These are phyloP conservation scores for Chiridota heheva DNA, from an alignment of 35 echinoderm and acorn worm species.

Conservation along the genomic window DNA sequence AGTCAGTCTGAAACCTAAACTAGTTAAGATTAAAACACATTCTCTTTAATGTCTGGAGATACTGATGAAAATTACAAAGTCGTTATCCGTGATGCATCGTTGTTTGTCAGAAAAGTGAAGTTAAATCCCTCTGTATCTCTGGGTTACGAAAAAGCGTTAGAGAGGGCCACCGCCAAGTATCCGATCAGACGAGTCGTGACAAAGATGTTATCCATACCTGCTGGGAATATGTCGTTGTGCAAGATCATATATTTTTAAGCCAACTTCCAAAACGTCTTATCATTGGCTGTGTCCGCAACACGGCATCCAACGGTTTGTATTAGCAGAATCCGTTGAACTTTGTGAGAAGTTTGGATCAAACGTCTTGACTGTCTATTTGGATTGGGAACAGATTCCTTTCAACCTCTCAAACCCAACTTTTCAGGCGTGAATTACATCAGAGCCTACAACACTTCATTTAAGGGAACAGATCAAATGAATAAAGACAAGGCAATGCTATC, in stretches of 20 bases:
- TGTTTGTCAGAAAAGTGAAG: conserved; percentile 55
- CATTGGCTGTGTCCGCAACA: not conserved
- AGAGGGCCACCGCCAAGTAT: conserved; percentile 60
- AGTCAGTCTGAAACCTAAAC: conserved; percentile 55
- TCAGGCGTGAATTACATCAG: not conserved
- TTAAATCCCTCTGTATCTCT: conserved; percentile 30
- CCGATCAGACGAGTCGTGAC: conserved; percentile 46
- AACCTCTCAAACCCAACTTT: conserved; percentile 29
- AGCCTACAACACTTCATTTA: conserved; percentile 51
- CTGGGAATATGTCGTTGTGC: conserved; percentile 46
- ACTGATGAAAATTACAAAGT: conserved; percentile 46
- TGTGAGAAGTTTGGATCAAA: conserved; percentile 16
- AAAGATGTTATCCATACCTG: conserved; percentile 39
- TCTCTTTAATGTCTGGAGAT: conserved; percentile 47
- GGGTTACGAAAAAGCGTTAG: conserved; percentile 36
- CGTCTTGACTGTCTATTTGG: conserved; percentile 22
- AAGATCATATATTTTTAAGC: conserved; percentile 45
- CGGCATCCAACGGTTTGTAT: conserved; percentile 24
- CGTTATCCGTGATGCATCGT: conserved; percentile 36
- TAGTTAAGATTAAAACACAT: conserved; percentile 55
- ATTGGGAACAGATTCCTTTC: conserved; percentile 16
- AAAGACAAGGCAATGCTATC: conserved; percentile 53
- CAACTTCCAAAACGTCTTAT: conserved; percentile 36
- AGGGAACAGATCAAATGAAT: conserved; percentile 44
- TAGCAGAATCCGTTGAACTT: conserved; percentile 31